Evolutionary conservation across 2,797 vertebrate genomes (phyloP).

Genomic region (Acomys russatus): DNA sequence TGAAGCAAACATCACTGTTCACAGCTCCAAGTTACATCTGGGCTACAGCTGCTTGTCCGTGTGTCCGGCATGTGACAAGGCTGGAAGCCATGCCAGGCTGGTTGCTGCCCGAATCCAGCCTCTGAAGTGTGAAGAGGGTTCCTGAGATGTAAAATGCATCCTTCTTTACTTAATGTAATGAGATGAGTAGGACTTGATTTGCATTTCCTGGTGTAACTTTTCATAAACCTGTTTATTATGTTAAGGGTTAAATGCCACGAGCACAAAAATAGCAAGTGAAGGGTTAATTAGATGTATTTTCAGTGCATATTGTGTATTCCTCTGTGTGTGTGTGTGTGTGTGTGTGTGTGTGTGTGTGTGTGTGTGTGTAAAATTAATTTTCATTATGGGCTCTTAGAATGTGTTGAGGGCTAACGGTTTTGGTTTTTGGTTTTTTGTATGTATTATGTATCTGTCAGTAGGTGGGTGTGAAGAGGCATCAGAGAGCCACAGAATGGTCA

Average conservation of each 20-base stretch:
- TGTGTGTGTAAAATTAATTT: background rate
- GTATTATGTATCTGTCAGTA: background rate
- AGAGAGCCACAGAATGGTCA: background rate
- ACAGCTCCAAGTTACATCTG: background rate
- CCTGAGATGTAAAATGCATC: background rate
- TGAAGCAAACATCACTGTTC: background rate
- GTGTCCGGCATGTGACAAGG: background rate
- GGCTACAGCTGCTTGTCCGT: background rate
- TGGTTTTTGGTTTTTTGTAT: background rate
- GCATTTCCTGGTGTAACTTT: slow-evolving; percentile 35
- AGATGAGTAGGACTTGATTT: background rate
- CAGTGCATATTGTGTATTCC: background rate
- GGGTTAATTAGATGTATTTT: slow-evolving; percentile 17
- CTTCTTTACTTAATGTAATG: background rate
- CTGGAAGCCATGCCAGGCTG: background rate
- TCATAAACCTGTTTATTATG: background rate
- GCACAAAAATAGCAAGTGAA: slow-evolving; percentile 21
- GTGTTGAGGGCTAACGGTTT: background rate
- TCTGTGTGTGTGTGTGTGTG: background rate
- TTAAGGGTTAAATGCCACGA: background rate
- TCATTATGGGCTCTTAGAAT: background rate
- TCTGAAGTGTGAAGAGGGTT: background rate
- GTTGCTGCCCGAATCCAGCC: background rate
- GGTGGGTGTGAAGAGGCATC: background rate
- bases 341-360: background rate